Base-by-base conservation (phyloP, 2,797 vertebrate species). In the Lagorchestes hirsutus region DNA sequence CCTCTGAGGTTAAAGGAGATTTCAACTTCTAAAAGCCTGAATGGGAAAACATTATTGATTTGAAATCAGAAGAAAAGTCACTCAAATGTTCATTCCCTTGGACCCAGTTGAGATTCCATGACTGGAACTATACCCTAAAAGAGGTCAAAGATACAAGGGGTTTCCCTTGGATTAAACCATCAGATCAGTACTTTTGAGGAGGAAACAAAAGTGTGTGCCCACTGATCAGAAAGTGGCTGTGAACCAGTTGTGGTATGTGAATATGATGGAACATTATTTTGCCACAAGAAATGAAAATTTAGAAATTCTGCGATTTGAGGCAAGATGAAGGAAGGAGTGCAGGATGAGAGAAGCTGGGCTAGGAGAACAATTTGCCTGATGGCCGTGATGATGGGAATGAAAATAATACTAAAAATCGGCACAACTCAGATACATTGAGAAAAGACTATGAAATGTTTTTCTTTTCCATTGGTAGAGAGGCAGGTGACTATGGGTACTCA, bases 1-100 rank as follows among this genome's bases (percentile, higher is more conserved):
- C 99, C 99, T 97, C 99, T 99, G 96, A 99, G 98, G 96, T 98
- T 98, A 98, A 99, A 99, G 50, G 98, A 99, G 95, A 99, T 98
- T 98, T 99, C 99, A 93, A 99, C 96, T 95, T 99, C 98, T 95
- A 99, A 98, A 50, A 99, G 99, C 98, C 99, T 99, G 95, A 91
- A 95, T 24, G 74, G 94, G 96, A 95, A 27, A 27, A 22, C 62
- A 55, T 95, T 8, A 90, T 1, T 55, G 54, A 91, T 54, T 91
- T 46, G 40, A 87, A 87, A 87, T 87, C 40, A 87, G 40, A 46
- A 87, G 40, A 50, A 87, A 87, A 87, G 1, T 46, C 40, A 87
- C 18, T 87, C 40, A 87, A 27, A 46, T 50, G 9, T 87, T 3
- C 74, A 87, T 87, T 27, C 40, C 22, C 74, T 87, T 87, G 27